A percentile compares a stretch with the other conserved stretches of the same genome.
These are phyloP conservation scores for Apamea sordens DNA, from an alignment of 2,888 invertebrate genomes.

Conservation along the genomic window DNA sequence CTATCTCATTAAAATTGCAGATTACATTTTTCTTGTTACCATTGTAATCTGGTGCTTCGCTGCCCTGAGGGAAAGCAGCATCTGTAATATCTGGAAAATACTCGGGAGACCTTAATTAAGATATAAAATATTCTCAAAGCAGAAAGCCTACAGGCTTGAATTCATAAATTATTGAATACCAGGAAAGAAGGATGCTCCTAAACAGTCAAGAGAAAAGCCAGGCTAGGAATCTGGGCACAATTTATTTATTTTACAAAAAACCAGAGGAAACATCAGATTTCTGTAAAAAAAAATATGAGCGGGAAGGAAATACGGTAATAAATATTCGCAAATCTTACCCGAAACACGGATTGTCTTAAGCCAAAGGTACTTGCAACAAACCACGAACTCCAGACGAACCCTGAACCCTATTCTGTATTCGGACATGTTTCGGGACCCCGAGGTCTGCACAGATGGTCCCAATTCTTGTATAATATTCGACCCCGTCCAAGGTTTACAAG, in stretches of 20 bases:
- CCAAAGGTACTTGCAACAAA: constrained; percentile 16
- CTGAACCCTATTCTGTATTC: constrained; percentile 39
- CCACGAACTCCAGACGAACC: constrained; percentile 5
- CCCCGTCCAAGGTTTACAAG: constrained; percentile 16
- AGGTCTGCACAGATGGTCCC: constrained; percentile 16
- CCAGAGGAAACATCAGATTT: background rate
- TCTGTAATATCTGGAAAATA: background rate
- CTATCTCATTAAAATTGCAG: constrained; percentile 13
- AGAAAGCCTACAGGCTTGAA: background rate
- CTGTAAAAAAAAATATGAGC: constrained; percentile 21
- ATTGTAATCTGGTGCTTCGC: background rate
- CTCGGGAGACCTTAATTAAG: background rate
- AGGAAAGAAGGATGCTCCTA: background rate
- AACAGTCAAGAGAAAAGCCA: background rate
- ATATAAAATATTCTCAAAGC: constrained; percentile 19
- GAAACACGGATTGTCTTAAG: constrained; percentile 21
- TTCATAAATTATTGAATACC: constrained; percentile 31
- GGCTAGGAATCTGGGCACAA: background rate
- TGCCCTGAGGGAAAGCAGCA: constrained; percentile 5
- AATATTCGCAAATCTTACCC: constrained; percentile 17
- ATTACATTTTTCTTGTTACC: constrained; percentile 16
- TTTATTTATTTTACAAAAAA: constrained; percentile 13
- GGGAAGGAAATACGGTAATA: constrained; percentile 10
- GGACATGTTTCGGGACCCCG: constrained; percentile 31
- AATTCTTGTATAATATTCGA: constrained; percentile 26